Conservation (phyloP, 2,797 vertebrate genomes). For the Chrosomus eos region DNA sequence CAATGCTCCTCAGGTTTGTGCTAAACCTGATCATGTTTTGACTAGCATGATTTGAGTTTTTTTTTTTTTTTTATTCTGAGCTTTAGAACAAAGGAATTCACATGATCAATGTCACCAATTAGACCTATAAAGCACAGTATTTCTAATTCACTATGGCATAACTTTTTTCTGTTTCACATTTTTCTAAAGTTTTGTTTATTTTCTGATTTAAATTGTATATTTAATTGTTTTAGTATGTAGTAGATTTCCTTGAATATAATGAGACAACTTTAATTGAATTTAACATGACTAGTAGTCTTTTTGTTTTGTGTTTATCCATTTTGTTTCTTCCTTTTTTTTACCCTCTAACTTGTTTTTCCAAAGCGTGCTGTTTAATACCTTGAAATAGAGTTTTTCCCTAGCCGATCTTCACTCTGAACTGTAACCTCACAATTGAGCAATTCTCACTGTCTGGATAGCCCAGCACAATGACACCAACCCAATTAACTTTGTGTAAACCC, state of each 20-base stretch:
- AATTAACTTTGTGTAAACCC: conserved; percentile 65
- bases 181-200: neutral
- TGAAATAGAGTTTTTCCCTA: conserved; percentile 40
- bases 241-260: neutral
- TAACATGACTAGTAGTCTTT: neutral
- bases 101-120: neutral
- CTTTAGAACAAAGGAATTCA: neutral
- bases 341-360: neutral
- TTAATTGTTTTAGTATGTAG: neutral
- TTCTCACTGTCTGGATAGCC: conserved; percentile 61
- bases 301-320: neutral
- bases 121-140: neutral
- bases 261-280: neutral
- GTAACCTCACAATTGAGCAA: conserved; percentile 58
- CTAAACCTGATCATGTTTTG: neutral
- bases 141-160: neutral
- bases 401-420: conserved; percentile 43
- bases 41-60: neutral
- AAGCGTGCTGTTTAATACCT: conserved; percentile 29
- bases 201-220: neutral
- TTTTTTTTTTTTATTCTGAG: too few species aligned
- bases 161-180: conserved; percentile 24
- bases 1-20: neutral
- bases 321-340: neutral
- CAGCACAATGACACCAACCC: conserved; percentile 60